A percentile compares a stretch with the other conserved stretches of the same genome.
These are phyloP conservation scores for Cephus nigrinus DNA, from an alignment of 2,888 invertebrate genomes.

Conservation along the genomic window DNA sequence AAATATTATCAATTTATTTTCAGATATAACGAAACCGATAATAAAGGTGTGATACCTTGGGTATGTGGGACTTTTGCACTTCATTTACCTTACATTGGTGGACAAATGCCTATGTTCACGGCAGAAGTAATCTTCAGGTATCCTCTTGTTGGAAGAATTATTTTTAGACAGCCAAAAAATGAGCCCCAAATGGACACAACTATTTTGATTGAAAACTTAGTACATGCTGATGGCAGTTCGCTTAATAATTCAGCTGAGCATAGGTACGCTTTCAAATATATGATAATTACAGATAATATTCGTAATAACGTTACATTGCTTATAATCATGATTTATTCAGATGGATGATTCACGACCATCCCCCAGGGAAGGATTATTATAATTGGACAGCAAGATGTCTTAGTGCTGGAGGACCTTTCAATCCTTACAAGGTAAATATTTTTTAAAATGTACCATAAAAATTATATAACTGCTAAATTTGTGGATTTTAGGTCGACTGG, in stretches of 20 bases:
- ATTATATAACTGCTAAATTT: background rate
- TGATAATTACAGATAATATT: background rate
- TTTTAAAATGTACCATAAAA: background rate
- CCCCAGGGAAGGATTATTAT: conserved; percentile 89
- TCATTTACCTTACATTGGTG: conserved; percentile 74
- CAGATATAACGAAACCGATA: conserved; percentile 68
- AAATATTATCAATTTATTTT: background rate
- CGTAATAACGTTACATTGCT: background rate
- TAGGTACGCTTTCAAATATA: conserved; percentile 53
- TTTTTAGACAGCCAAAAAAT: conserved; percentile 84
- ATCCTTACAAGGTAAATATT: conserved; percentile 76
- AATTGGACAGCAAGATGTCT: conserved; percentile 89
- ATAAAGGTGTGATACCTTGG: conserved; percentile 68
- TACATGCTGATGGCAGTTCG: conserved; percentile 87
- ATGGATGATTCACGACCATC: conserved; percentile 85
- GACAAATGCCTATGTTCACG: conserved; percentile 79
- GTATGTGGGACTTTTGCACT: conserved; percentile 75
- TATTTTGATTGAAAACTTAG: conserved; percentile 83
- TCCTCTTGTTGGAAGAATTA: conserved; percentile 86
- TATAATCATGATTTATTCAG: conserved; percentile 62
- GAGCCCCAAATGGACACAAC: conserved; percentile 88
- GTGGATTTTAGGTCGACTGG: conserved; percentile 68
- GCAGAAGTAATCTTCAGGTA: conserved; percentile 87
- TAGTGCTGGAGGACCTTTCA: conserved; percentile 80
- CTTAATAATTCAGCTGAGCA: conserved; percentile 80